Percentiles rank a stretch among this genome's conserved stretches.
Evolutionary conservation across 2,797 vertebrate genomes (phyloP).

Genomic region (Oreochromis grahami): DNA sequence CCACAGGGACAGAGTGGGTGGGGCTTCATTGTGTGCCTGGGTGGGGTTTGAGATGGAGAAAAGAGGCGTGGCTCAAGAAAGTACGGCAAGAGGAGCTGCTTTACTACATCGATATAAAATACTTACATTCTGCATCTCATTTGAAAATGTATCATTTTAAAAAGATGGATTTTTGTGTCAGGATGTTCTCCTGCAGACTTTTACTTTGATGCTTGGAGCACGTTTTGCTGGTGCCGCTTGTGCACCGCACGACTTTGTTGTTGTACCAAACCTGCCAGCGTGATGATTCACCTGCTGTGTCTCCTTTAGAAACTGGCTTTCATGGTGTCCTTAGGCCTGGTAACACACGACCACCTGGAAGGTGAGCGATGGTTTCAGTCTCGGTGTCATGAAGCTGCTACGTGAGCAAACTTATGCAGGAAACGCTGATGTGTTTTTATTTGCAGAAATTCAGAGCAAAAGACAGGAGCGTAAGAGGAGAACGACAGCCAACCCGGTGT

Average conservation of each 20-base stretch:
- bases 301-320: constrained; percentile 95
- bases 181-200: not conserved
- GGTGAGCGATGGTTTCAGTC: constrained; percentile 72
- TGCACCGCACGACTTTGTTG: not conserved
- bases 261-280: not conserved
- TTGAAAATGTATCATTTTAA: not conserved
- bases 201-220: not conserved
- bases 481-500: constrained; percentile 98
- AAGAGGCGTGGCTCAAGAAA: not conserved
- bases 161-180: not conserved
- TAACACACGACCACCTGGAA: constrained; percentile 97
- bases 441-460: constrained; percentile 96
- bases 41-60: not conserved
- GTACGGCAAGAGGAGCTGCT: not conserved
- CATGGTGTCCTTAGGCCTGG: constrained; percentile 96
- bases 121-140: not conserved
- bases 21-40: not conserved
- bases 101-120: not conserved
- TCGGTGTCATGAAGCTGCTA: not conserved
- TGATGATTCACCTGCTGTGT: not conserved
- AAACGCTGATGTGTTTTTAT: constrained; percentile 23
- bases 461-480: constrained; percentile 96
- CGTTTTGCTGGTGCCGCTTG: not conserved
- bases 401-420: fast-evolving
- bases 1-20: not conserved